phyloP scores from a whole-genome alignment of 2,113 vertebrate species.

The Bubo scandiacus region DNA sequence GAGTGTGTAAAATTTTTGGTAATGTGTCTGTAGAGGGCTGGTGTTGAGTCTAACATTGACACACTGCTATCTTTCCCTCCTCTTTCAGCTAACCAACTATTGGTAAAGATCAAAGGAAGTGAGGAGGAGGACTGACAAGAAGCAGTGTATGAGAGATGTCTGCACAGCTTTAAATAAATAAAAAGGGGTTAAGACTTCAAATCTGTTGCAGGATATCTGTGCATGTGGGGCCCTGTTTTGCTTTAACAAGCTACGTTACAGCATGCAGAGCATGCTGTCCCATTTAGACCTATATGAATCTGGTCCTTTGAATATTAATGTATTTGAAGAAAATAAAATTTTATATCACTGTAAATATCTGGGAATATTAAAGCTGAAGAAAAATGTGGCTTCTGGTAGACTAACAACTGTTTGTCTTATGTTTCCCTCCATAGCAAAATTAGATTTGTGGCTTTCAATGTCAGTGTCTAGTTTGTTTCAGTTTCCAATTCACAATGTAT shows the following conservation, averaged over 20 bases:
- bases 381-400: background rate
- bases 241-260: background rate
- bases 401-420: background rate
- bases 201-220: conserved; percentile 12
- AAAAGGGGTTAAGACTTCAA: conserved; percentile 48
- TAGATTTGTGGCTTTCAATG: conserved; percentile 22
- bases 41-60: conserved; percentile 46
- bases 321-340: background rate
- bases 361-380: background rate
- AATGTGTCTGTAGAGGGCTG: conserved; percentile 22
- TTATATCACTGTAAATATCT: background rate
- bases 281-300: background rate
- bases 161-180: conserved; percentile 55
- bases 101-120: conserved; percentile 56
- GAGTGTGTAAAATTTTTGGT: background rate
- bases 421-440: background rate
- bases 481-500: conserved; percentile 2
- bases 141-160: conserved; percentile 28
- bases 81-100: conserved; percentile 33
- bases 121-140: conserved; percentile 46
- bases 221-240: conserved; percentile 19
- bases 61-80: conserved; percentile 10
- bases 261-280: background rate
- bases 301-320: background rate
- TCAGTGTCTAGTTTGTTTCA: conserved; percentile 10